phyloP scores from a whole-genome alignment of 2,888 invertebrate genomes.

The Aelia acuminata region DNA sequence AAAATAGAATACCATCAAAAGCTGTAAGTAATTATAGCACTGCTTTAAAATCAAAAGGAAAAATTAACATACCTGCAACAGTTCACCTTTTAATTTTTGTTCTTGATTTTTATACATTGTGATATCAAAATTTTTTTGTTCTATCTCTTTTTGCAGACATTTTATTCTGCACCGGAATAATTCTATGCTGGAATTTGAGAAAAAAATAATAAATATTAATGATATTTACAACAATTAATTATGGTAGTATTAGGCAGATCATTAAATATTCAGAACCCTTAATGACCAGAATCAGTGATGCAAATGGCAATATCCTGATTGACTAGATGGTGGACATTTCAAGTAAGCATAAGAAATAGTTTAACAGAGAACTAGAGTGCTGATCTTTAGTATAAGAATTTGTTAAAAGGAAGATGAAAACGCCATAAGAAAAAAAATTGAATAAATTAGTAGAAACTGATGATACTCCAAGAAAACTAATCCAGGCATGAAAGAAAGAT shows the following conservation, averaged over 20 bases:
- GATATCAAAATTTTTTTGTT: constrained; percentile 6
- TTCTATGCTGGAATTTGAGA: neutral
- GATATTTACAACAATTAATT: neutral
- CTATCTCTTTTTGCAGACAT: neutral
- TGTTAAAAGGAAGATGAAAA: too few relatives aligned
- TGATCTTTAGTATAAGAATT: too few relatives aligned
- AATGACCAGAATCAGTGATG: too few relatives aligned
- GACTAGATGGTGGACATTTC: too few relatives aligned
- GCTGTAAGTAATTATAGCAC: neutral
- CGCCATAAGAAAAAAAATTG: too few relatives aligned
- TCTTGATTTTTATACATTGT: neutral
- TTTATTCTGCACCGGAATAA: constrained; percentile 10
- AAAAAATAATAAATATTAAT: neutral
- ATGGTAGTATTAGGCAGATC: neutral
- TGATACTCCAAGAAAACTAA: too few relatives aligned
- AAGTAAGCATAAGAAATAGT: too few relatives aligned
- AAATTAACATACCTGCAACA: constrained; percentile 8
- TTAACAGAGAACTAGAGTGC: too few relatives aligned
- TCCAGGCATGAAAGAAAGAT: too few relatives aligned
- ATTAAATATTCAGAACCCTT: too few relatives aligned
- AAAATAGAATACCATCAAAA: neutral
- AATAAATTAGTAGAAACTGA: too few relatives aligned
- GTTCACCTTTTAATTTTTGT: neutral
- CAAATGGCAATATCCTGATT: too few relatives aligned
- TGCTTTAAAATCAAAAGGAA: neutral